These are phyloP conservation scores for Scaeva pyrastri DNA, from an alignment of 2,888 invertebrate species.

Conservation along the genomic window DNA sequence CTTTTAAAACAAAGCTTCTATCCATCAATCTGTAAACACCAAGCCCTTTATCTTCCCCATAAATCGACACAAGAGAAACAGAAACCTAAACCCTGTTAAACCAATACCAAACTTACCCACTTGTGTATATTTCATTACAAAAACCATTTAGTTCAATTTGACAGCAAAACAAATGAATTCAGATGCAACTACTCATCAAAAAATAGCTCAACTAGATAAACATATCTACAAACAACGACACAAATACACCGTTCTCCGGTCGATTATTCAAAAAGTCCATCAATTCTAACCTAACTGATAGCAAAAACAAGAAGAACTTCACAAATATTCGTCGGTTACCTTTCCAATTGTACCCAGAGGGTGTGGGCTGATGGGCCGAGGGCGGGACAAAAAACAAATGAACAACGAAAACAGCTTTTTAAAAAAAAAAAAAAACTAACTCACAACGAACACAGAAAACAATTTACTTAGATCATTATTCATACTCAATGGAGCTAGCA, in stretches of 20 bases:
- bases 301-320: slow-evolving; percentile 45
- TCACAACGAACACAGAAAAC: slow-evolving; percentile 45
- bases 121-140: background rate
- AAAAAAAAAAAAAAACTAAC: slow-evolving; percentile 18
- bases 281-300: slow-evolving; percentile 48
- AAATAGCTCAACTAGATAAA: slow-evolving; percentile 37
- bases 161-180: slow-evolving; percentile 51
- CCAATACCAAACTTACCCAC: background rate
- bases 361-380: background rate
- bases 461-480: slow-evolving; percentile 65
- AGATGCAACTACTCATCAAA: slow-evolving; percentile 51
- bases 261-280: slow-evolving; percentile 59
- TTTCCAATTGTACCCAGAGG: background rate
- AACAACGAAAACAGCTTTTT: slow-evolving; percentile 1
- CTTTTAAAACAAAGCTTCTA: background rate
- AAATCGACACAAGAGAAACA: background rate
- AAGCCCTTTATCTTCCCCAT: background rate
- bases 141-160: slow-evolving; percentile 36
- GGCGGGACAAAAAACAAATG: slow-evolving; percentile 13
- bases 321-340: slow-evolving; percentile 34
- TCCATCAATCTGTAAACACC: background rate
- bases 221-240: background rate
- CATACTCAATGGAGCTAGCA: slow-evolving; percentile 65
- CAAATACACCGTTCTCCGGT: slow-evolving; percentile 51
- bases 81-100: background rate